phyloP scores from a whole-genome alignment of 2,888 invertebrate genomes.

The Shargacucullia verbasci region DNA sequence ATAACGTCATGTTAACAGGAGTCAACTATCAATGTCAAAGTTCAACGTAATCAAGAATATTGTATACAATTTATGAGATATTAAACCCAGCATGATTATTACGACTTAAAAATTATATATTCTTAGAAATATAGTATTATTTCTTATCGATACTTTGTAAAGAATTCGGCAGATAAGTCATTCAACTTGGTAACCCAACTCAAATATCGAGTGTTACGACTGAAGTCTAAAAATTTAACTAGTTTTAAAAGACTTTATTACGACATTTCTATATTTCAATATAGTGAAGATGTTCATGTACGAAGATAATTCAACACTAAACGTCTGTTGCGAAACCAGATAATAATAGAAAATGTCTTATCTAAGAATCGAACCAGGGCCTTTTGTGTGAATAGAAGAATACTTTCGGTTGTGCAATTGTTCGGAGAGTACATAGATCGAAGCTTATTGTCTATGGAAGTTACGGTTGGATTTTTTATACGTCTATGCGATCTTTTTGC shows the following conservation, averaged over 20 bases:
- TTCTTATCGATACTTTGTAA: too few relatives aligned
- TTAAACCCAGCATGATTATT: conserved; percentile 5
- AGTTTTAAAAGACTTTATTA: too few relatives aligned
- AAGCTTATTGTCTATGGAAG: conserved; percentile 42
- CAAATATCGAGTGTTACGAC: too few relatives aligned
- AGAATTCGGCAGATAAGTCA: too few relatives aligned
- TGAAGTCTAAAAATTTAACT: too few relatives aligned
- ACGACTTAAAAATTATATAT: too few relatives aligned
- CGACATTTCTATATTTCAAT: not conserved
- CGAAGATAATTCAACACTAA: conserved; percentile 35
- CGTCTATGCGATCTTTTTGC: too few relatives aligned
- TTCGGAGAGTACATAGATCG: conserved; percentile 29
- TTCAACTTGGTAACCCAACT: too few relatives aligned
- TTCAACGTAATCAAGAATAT: conserved; percentile 45
- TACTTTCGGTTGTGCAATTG: conserved; percentile 52
- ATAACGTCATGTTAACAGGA: conserved; percentile 18
- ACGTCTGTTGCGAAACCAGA: conserved; percentile 37
- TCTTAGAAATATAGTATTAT: too few relatives aligned
- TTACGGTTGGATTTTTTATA: conserved; percentile 21
- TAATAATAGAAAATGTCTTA: conserved; percentile 55
- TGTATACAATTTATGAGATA: conserved; percentile 45
- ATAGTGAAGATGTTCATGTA: conserved; percentile 37
- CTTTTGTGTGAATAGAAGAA: conserved; percentile 58
- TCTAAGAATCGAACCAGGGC: conserved; percentile 54
- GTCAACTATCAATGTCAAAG: conserved; percentile 50